Percentiles rank a stretch among this genome's conserved stretches.
Evolutionary conservation across 2,888 invertebrate species (phyloP).

Genomic region (Amphipoea lucens): DNA sequence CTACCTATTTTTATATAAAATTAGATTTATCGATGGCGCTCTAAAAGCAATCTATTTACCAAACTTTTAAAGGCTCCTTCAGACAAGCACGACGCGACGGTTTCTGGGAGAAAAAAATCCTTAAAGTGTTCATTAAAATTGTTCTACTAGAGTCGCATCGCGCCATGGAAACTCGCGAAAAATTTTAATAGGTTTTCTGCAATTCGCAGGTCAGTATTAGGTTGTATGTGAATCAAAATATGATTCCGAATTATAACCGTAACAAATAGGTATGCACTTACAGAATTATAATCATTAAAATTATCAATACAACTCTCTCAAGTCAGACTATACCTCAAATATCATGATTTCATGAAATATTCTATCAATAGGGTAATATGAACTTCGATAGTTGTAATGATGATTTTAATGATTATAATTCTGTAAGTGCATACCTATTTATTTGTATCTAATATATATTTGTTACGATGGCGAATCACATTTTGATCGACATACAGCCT

Average conservation of each 20-base stretch:
- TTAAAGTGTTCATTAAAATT: neutral
- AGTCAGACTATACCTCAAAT: neutral
- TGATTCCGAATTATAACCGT: neutral
- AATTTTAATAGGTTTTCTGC: too few relatives aligned
- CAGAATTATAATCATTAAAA: neutral
- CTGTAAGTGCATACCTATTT: too few relatives aligned
- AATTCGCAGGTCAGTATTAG: too few relatives aligned
- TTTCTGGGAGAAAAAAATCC: neutral
- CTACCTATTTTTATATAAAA: neutral
- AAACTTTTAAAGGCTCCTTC: neutral
- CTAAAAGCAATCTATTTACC: neutral
- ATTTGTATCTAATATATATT: too few relatives aligned
- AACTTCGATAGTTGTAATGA: neutral
- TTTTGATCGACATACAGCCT: too few relatives aligned
- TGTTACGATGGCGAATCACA: neutral
- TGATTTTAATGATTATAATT: too few relatives aligned
- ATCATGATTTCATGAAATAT: neutral
- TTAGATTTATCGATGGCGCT: constrained; percentile 17
- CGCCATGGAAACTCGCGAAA: neutral
- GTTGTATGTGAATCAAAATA: neutral
- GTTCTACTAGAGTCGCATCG: too few relatives aligned
- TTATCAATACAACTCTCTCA: too few relatives aligned
- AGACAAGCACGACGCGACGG: too few relatives aligned
- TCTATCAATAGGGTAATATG: neutral
- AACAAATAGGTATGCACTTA: neutral